These are phyloP conservation scores for Gallinago undulata DNA, from an alignment of 2,113 vertebrate genomes.

Conservation along the genomic window DNA sequence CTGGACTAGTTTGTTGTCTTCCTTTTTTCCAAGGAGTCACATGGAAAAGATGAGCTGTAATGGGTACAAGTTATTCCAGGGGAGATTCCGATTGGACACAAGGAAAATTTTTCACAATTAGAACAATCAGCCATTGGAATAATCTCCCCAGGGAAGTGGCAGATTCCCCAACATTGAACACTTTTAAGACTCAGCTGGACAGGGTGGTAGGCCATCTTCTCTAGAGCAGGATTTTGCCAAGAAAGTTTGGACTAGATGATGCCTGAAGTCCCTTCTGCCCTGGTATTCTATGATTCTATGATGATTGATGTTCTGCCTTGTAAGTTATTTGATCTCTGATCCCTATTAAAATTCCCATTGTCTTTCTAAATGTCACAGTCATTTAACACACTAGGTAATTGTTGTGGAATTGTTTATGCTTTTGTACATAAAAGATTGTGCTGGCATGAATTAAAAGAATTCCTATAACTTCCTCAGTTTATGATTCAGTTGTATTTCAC, in stretches of 20 bases:
- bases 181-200: too few relatives aligned
- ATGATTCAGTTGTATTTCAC: not conserved
- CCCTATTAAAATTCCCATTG: not conserved
- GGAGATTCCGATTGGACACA: too few relatives aligned
- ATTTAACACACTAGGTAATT: not conserved
- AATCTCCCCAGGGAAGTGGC: too few relatives aligned
- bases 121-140: too few relatives aligned
- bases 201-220: not conserved
- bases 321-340: not conserved
- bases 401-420: not conserved
- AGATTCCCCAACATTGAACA: too few relatives aligned
- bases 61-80: too few relatives aligned
- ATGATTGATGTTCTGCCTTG: not conserved
- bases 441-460: constrained; percentile 12
- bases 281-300: not conserved
- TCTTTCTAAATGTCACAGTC: not conserved
- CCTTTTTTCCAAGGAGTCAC: not conserved
- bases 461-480: not conserved
- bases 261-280: not conserved
- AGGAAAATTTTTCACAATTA: too few relatives aligned
- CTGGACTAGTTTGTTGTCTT: not conserved
- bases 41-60: too few relatives aligned
- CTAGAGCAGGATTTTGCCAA: not conserved
- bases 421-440: constrained; percentile 24
- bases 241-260: not conserved